Evolutionary conservation across 2,888 invertebrate species (phyloP).

Genomic region (Notodonta ziczac): DNA sequence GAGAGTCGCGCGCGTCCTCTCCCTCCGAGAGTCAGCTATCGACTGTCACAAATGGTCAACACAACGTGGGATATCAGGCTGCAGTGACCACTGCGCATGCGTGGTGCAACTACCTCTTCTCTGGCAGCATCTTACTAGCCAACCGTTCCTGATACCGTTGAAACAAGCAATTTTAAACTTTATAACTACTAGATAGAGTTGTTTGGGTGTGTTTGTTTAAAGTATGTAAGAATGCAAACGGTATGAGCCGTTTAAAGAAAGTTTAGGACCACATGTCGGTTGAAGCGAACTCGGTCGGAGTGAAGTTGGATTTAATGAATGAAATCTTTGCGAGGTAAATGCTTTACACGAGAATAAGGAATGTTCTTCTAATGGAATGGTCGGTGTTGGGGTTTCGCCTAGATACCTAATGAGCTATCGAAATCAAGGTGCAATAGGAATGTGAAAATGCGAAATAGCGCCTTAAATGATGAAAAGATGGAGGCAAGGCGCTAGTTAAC

Average conservation of each 20-base stretch:
- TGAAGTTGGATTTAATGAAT: constrained; percentile 58
- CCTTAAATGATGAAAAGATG: too few species aligned
- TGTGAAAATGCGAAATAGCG: too few species aligned
- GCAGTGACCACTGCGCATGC: constrained; percentile 73
- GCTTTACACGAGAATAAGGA: constrained; percentile 27
- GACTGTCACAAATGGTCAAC: constrained; percentile 67
- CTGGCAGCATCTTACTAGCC: constrained; percentile 51
- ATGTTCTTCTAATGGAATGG: too few species aligned
- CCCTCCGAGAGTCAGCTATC: constrained; percentile 57
- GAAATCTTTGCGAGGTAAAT: constrained; percentile 47
- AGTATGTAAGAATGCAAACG: constrained; percentile 43
- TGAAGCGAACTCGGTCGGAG: constrained; percentile 54
- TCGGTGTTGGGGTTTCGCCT: too few species aligned
- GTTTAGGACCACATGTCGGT: constrained; percentile 62
- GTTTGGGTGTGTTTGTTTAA: constrained; percentile 8
- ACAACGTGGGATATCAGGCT: constrained; percentile 66
- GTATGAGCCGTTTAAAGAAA: constrained; percentile 64
- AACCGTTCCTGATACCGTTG: constrained; percentile 31
- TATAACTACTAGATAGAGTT: constrained; percentile 36
- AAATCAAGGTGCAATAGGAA: too few species aligned
- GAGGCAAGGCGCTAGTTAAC: too few species aligned
- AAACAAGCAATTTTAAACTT: constrained; percentile 41
- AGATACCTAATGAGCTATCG: too few species aligned
- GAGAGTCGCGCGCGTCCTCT: constrained; percentile 49
- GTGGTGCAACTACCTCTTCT: constrained; percentile 66